Percentiles rank a stretch among this genome's conserved stretches.
These are phyloP conservation scores for Penaeus vannamei DNA, from an alignment of 1,140 invertebrate genomes.

Conservation along the genomic window DNA sequence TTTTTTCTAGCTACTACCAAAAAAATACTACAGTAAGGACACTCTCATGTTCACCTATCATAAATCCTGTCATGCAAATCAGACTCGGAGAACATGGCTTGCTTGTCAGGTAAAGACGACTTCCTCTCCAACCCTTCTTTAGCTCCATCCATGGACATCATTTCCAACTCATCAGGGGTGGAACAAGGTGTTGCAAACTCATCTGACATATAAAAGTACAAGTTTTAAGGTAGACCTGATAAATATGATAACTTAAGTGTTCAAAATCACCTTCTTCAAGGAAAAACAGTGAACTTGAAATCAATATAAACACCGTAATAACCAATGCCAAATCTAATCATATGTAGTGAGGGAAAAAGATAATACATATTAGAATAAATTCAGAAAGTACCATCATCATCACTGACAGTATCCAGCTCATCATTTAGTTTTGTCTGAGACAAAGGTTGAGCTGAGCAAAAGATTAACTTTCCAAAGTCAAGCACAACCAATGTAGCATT, in stretches of 20 bases:
- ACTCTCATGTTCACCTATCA: slow-evolving; percentile 74
- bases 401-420: slow-evolving; percentile 70
- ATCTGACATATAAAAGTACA: slow-evolving; percentile 45
- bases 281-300: too few species aligned
- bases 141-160: slow-evolving; percentile 56
- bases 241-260: background rate
- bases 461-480: slow-evolving; percentile 86
- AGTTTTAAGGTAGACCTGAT: background rate
- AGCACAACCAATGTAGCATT: slow-evolving; percentile 86
- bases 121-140: slow-evolving; percentile 69
- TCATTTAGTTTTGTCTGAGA: slow-evolving; percentile 56
- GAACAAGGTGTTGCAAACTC: slow-evolving; percentile 91
- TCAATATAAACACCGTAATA: too few species aligned
- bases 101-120: slow-evolving; percentile 1
- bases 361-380: too few species aligned
- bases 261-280: too few species aligned
- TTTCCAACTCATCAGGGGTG: slow-evolving; percentile 77
- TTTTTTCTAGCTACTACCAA: too few species aligned
- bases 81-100: slow-evolving; percentile 75
- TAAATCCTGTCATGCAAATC: slow-evolving; percentile 83
- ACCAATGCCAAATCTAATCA: too few species aligned
- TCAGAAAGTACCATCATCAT: slow-evolving; percentile 73
- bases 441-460: slow-evolving; percentile 77
- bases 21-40: background rate
- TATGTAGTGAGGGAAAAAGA: too few species aligned